Evolutionary conservation across 92 coral and sea anemone genomes (phyloP).

Genomic region (Pocillopora grandis): DNA sequence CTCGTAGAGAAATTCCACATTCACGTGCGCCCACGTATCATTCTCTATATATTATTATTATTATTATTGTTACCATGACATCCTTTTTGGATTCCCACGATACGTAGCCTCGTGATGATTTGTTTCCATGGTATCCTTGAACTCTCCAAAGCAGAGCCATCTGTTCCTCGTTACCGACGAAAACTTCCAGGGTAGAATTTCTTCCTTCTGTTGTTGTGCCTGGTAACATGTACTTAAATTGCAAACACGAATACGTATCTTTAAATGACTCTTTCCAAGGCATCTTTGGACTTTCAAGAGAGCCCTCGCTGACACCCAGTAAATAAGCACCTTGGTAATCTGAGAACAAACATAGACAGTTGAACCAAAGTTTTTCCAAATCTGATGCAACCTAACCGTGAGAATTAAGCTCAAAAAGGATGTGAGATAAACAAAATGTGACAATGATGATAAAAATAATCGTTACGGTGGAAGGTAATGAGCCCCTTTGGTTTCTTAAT

Average conservation of each 20-base stretch:
- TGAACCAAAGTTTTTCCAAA: too few species aligned
- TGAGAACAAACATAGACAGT: background rate
- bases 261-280: conserved; percentile 45
- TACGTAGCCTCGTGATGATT: conserved; percentile 39
- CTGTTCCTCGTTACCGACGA: background rate
- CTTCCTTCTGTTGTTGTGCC: conserved; percentile 12
- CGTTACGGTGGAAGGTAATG: too few species aligned
- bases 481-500: too few species aligned
- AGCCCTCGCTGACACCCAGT: conserved; percentile 9
- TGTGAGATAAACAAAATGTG: too few species aligned
- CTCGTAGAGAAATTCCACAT: too few species aligned
- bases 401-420: too few species aligned
- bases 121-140: conserved; percentile 53
- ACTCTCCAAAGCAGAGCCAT: conserved; percentile 33
- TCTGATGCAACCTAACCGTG: too few species aligned
- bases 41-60: too few species aligned
- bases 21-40: too few species aligned
- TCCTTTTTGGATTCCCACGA: conserved; percentile 28
- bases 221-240: conserved; percentile 55
- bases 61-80: conserved; percentile 26
- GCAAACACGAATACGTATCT: conserved; percentile 42
- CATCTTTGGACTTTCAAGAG: conserved; percentile 33
- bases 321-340: conserved; percentile 23
- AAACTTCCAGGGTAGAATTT: conserved; percentile 15
- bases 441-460: too few species aligned